Evolutionary conservation across 2,113 vertebrate genomes (phyloP), one percentile per base, ranked within the genome.

Genomic region (Rhinoderma darwinii): DNA sequence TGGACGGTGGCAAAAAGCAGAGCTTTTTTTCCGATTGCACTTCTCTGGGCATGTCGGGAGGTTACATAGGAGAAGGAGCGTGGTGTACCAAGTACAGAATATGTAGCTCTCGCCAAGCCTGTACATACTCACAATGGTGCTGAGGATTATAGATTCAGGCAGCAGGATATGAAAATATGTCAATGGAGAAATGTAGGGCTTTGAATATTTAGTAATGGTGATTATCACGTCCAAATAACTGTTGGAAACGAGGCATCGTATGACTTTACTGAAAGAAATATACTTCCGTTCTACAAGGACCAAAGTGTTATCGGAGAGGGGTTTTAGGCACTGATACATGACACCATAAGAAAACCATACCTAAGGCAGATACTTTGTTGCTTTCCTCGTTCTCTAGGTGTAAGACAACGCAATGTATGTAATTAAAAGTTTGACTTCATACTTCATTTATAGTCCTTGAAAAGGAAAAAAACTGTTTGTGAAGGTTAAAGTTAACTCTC

Each of bases 401-500:
- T 30, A 8, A 47, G 75, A 41, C n/a, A 59, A 79, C 22, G 8
- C 30, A 39, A 59, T 41, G 12, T 80, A 59, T 25, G 30, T 8
- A 50, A 51, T 79, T 17, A 37, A 5, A 56, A 6, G 27, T 14
- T 66, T 32, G 7, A 22, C 35, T 41, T 72, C 20, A 70, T 35
- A 70, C 66, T 37, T 35, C 43, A n/a, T 63, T 41, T 37, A 84
- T 39, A 14, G 35, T 54, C 43, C 50, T 14, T 59, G 27, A 44
- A 32, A 83, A 35, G 39, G 41, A 70, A 70, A 11, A 44, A 41
- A 83, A 17, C 79, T 30, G 43, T 81, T 9, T 59, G 88, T 76
- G 6, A 47, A 15, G 43, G 7, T 44, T 27, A 44, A 25, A 73
- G 5, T 92, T 91, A 93, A 37, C 22, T 83, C 79, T 90, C 81